These are phyloP conservation scores for Lepeophtheirus nordmannii DNA, from an alignment of 2,888 invertebrate genomes.

Conservation along the genomic window DNA sequence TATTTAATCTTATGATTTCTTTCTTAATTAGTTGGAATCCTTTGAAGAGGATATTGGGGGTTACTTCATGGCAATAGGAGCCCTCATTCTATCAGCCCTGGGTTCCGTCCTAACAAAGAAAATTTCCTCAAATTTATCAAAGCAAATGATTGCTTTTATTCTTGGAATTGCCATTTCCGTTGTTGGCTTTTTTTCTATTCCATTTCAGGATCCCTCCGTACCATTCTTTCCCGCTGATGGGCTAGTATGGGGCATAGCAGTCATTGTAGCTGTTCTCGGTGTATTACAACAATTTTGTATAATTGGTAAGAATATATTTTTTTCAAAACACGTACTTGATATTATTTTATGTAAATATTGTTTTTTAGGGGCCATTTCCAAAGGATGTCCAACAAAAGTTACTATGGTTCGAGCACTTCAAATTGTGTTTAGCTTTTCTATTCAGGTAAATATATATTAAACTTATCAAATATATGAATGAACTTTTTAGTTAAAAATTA, in stretches of 20 bases:
- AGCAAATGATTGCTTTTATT: not conserved
- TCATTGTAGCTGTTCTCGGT: not conserved
- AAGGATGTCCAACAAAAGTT: constrained; percentile 10
- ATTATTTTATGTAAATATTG: not conserved
- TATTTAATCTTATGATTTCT: not conserved
- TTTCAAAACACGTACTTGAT: too few species aligned
- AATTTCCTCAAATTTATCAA: constrained; percentile 1
- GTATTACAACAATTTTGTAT: constrained; percentile 11
- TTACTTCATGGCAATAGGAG: constrained; percentile 9
- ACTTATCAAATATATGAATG: too few species aligned
- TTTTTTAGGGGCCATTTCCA: not conserved
- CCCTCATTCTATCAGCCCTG: not conserved
- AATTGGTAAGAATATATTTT: constrained; percentile 14
- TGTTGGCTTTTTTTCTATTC: not conserved
- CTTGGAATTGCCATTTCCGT: not conserved
- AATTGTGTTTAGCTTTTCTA: constrained; percentile 2
- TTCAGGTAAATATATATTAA: constrained; percentile 6
- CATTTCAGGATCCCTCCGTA: not conserved
- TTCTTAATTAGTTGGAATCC: not conserved
- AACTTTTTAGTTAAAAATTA: too few species aligned
- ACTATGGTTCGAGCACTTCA: constrained; percentile 12
- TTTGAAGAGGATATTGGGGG: not conserved
- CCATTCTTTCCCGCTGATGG: not conserved
- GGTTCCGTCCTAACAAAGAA: constrained; percentile 11
- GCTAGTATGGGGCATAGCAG: not conserved